A percentile compares a stretch with the other conserved stretches of the same genome.
These are phyloP conservation scores for Pteropus alecto DNA, from an alignment of 2,113 vertebrate species.

Conservation along the genomic window DNA sequence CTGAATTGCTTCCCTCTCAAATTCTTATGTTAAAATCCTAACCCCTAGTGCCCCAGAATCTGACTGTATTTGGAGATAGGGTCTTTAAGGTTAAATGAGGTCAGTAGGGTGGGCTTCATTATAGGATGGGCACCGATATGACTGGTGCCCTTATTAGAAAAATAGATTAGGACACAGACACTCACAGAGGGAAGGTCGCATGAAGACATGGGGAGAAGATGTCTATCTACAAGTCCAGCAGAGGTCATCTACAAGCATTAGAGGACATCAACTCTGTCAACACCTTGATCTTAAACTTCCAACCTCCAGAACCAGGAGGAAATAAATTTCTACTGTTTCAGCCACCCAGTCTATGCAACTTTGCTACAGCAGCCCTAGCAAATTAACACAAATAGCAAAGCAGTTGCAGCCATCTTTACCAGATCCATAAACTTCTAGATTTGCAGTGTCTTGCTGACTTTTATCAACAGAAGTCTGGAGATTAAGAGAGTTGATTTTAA, in stretches of 20 bases:
- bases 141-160: not conserved
- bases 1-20: not conserved
- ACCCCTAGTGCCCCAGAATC: not conserved
- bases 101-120: too few relatives aligned
- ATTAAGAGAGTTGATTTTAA: not conserved
- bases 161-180: not conserved
- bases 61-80: not conserved
- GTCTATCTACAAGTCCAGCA: not conserved
- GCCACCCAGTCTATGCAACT: not conserved
- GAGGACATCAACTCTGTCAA: not conserved
- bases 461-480: not conserved
- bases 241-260: not conserved
- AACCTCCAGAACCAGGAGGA: not conserved
- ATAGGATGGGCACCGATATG: too few relatives aligned
- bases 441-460: not conserved
- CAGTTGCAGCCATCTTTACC: not conserved
- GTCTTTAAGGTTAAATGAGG: not conserved
- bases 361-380: not conserved
- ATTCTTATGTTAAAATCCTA: not conserved
- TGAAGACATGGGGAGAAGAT: not conserved
- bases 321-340: not conserved
- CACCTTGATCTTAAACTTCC: not conserved
- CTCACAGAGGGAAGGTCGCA: rapidly evolving
- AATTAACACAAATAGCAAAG: not conserved
- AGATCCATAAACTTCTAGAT: not conserved